These are phyloP conservation scores for Ageneiosus marmoratus DNA, from an alignment of 2,113 vertebrate genomes.

Conservation along the genomic window DNA sequence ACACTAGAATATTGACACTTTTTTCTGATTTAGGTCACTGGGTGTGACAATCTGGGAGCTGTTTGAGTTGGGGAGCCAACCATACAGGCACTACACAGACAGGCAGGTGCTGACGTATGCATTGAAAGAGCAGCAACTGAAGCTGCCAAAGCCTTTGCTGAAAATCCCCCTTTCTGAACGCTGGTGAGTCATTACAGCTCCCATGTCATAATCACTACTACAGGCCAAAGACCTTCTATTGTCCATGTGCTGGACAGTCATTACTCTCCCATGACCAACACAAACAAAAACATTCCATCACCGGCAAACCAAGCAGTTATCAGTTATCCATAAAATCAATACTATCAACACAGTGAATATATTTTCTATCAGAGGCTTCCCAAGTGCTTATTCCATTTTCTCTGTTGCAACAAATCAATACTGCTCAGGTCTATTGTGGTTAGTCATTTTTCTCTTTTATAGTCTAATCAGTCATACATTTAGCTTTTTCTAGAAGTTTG, in stretches of 20 bases:
- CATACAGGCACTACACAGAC: slow-evolving; percentile 90
- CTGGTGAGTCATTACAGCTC: slow-evolving; percentile 80
- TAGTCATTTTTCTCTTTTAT: slow-evolving; percentile 34
- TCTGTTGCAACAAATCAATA: slow-evolving; percentile 57
- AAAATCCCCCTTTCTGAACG: slow-evolving; percentile 86
- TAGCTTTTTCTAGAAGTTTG: slow-evolving; percentile 26
- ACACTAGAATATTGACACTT: not conserved
- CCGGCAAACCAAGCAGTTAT: slow-evolving; percentile 32
- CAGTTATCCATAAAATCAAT: slow-evolving; percentile 41
- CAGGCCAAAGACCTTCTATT: not conserved
- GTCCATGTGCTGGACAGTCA: not conserved
- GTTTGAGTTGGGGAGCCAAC: slow-evolving; percentile 90
- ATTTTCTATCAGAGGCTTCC: slow-evolving; percentile 6
- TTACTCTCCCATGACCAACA: not conserved
- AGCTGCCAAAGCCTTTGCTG: slow-evolving; percentile 88
- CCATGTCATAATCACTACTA: slow-evolving; percentile 26
- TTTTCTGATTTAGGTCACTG: slow-evolving; percentile 79
- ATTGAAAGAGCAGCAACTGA: slow-evolving; percentile 95
- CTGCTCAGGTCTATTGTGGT: slow-evolving; percentile 18
- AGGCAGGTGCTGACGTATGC: slow-evolving; percentile 92
- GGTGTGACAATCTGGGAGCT: slow-evolving; percentile 96
- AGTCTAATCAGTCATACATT: slow-evolving; percentile 33
- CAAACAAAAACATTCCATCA: slow-evolving; percentile 16
- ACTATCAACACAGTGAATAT: slow-evolving; percentile 35
- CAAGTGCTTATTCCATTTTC: slow-evolving; percentile 49